phyloP scores from a whole-genome alignment of 2,888 invertebrate genomes.

The Lamproptera curius region DNA sequence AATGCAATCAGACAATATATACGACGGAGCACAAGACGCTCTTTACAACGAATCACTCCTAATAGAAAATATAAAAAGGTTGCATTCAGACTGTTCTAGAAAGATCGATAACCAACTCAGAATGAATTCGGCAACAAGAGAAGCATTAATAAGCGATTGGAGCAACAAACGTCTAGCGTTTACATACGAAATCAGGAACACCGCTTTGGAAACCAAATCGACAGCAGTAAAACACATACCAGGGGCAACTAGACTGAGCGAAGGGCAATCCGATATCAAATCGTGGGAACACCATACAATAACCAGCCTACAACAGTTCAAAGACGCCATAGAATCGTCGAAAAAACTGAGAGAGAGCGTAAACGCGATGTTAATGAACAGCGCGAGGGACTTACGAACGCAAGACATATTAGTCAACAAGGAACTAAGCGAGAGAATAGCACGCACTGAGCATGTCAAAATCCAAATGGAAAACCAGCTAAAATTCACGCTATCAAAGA shows the following conservation, averaged over 20 bases:
- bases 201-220: constrained; percentile 84
- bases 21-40: constrained; percentile 87
- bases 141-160: constrained; percentile 82
- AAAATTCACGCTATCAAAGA: constrained; percentile 63
- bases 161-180: constrained; percentile 91
- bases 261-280: constrained; percentile 89
- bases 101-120: constrained; percentile 84
- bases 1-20: constrained; percentile 84
- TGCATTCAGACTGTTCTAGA: constrained; percentile 80
- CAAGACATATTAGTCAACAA: constrained; percentile 90
- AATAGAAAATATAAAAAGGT: constrained; percentile 82
- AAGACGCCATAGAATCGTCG: constrained; percentile 85
- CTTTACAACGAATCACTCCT: constrained; percentile 84
- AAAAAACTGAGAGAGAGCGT: constrained; percentile 83
- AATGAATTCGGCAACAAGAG: constrained; percentile 84
- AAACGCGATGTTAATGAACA: constrained; percentile 85
- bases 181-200: constrained; percentile 84
- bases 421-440: constrained; percentile 83
- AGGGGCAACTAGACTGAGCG: constrained; percentile 87
- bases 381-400: constrained; percentile 86
- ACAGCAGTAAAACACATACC: constrained; percentile 85
- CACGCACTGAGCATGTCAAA: constrained; percentile 86
- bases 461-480: constrained; percentile 84
- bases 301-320: constrained; percentile 85
- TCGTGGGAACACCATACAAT: constrained; percentile 90